Conservation (phyloP, 2,113 vertebrate genomes). For the Tricholaema leucomelas region DNA sequence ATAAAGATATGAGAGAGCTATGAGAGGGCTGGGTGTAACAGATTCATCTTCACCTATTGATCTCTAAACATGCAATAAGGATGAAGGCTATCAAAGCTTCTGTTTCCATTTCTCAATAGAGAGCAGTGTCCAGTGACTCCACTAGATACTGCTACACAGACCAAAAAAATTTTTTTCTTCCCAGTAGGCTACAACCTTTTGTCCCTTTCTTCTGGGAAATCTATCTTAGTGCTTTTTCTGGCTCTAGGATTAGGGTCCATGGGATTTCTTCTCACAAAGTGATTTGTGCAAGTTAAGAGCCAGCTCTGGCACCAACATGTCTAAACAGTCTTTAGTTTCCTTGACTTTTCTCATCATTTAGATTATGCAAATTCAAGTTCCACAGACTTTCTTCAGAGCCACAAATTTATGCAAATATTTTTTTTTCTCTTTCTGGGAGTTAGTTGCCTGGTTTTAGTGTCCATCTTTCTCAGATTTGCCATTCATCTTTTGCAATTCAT, state of each 20-base stretch:
- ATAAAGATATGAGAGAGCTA: neutral
- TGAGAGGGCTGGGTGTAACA: neutral
- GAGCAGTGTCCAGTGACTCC: neutral
- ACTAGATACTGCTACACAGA: neutral
- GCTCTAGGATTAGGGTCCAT: neutral
- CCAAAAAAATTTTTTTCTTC: neutral
- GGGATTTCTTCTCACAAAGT: conserved; percentile 51
- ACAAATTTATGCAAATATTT: conserved; percentile 60
- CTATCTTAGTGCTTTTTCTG: conserved; percentile 18
- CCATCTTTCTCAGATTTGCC: conserved; percentile 33
- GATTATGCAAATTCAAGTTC: conserved; percentile 60
- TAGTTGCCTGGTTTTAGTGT: conserved; percentile 12
- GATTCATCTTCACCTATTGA: neutral
- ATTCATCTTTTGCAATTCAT: conserved; percentile 24
- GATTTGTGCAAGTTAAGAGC: conserved; percentile 54
- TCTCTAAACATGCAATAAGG: neutral
- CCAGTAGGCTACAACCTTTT: conserved; percentile 31
- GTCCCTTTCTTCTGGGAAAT: conserved; percentile 43
- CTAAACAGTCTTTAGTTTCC: conserved; percentile 52
- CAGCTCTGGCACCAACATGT: conserved; percentile 59
- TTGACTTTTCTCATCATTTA: conserved; percentile 65
- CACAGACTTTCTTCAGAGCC: conserved; percentile 29
- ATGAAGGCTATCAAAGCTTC: neutral
- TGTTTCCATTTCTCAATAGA: neutral
- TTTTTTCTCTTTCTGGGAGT: conserved; percentile 34